Base-by-base conservation (phyloP, 2,797 vertebrate species). In the Scleropages formosus region DNA sequence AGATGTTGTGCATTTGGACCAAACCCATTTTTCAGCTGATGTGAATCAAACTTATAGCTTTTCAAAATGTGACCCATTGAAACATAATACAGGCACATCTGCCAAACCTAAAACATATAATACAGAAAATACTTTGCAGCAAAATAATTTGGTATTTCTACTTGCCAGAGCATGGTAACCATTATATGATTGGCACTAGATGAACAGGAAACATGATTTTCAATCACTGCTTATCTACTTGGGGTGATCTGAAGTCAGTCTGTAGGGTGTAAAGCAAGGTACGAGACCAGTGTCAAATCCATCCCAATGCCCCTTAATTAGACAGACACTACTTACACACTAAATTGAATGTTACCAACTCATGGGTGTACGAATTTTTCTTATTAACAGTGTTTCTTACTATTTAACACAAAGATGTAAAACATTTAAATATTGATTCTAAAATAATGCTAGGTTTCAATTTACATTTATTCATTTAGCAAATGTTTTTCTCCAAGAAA, bases 91-190 rank as follows among this genome's bases (percentile, higher is more conserved):
- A 64, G 13, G 22, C 24, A 16, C 24, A 65, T 31, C 26, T 87
- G 85, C 78, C 87, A 81, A 72, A 86, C 77, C 81, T 84, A 87
- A 89, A 87, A 4, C 16, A 27, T 0, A 13, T 61, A 73, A 13
- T 27, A n/a, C 12, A n/a, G 24, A 72, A 20, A 47, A 73, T 20
- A 44, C 31, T 73, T 73, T 61, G 58, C n/a, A 61, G 12, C 39
- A 47, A 73, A n/a, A 73, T 61, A 44, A 61, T 27, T 18, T 39
- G 60, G 22, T 58, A 26, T 6, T 26, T 74, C 72, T 10, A n/a
- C 60, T 11, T 63, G 24, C 24, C 10, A 20, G 62, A 74, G 53
- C 51, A 24, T 73, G 71, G 69, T 59, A 27, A 59, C 59, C 26
- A 72, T 72, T 72, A 44, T 73, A 46, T 15, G 47, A 60, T 39